Percentiles rank a stretch among this genome's conserved stretches.
Conservation (phyloP, 2,888 invertebrate species). For the Ecliptopera silaceata region DNA sequence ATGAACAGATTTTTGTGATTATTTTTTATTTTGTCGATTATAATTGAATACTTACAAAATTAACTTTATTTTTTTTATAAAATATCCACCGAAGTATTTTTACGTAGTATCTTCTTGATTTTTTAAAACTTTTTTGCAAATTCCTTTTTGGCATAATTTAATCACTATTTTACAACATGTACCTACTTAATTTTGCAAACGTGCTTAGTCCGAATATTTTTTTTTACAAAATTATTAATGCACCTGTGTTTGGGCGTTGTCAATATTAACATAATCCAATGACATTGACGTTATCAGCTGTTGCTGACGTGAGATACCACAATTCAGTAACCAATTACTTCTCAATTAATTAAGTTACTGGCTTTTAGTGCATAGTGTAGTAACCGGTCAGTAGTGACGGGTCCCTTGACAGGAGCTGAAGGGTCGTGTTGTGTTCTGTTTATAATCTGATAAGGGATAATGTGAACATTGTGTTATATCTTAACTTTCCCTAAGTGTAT, state of each 20-base stretch:
- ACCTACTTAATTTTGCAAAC: too few relatives aligned
- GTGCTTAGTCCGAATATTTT: background rate
- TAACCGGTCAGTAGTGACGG: background rate
- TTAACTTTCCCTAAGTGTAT: too few relatives aligned
- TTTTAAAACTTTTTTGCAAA: too few relatives aligned
- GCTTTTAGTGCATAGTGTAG: background rate
- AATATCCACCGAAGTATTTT: too few relatives aligned
- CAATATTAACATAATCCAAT: constrained; percentile 13
- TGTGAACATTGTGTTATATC: background rate
- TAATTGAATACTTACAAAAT: too few relatives aligned
- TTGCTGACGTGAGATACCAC: constrained; percentile 3
- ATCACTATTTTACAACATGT: too few relatives aligned
- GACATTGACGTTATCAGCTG: constrained; percentile 22
- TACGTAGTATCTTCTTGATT: too few relatives aligned
- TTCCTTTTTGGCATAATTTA: too few relatives aligned
- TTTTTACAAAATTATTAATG: too few relatives aligned
- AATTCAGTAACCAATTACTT: constrained; percentile 7
- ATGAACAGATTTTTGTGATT: too few relatives aligned
- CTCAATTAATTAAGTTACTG: constrained; percentile 13
- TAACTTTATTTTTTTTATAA: too few relatives aligned
- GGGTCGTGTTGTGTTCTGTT: background rate
- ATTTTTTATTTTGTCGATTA: too few relatives aligned
- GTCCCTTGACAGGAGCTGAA: background rate
- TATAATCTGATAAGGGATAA: background rate
- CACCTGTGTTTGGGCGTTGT: background rate